Evolutionary conservation across 1,140 invertebrate genomes (phyloP).

Genomic region (Helicoverpa armigera): DNA sequence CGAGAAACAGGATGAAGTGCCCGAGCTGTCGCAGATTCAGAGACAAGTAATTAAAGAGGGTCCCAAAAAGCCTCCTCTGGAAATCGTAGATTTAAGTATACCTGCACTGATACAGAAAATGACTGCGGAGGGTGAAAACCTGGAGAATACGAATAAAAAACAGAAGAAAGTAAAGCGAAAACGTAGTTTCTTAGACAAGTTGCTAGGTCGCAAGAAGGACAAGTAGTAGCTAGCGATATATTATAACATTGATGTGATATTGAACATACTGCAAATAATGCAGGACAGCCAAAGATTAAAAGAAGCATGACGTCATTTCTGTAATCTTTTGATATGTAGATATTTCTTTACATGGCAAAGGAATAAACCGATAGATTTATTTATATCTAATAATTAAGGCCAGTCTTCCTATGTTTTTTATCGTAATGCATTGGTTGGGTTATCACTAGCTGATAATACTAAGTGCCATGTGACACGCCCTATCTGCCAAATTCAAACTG

Average conservation of each 20-base stretch:
- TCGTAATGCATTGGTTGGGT: conserved; percentile 81
- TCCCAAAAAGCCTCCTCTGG: conserved; percentile 64
- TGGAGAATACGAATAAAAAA: conserved; percentile 68
- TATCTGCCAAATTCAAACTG: conserved; percentile 64
- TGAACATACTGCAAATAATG: conserved; percentile 61
- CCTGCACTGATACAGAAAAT: conserved; percentile 81
- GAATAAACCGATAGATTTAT: conserved; percentile 58
- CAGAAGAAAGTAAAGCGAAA: conserved; percentile 81
- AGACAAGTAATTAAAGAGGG: conserved; percentile 72
- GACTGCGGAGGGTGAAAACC: conserved; percentile 71
- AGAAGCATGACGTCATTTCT: conserved; percentile 74
- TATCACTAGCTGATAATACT: conserved; percentile 79
- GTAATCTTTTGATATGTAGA: conserved; percentile 69
- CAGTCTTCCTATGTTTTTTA: conserved; percentile 77
- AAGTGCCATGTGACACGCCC: conserved; percentile 81
- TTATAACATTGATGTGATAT: conserved; percentile 61
- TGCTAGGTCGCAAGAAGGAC: conserved; percentile 80
- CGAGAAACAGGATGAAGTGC: conserved; percentile 77
- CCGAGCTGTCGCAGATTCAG: conserved; percentile 71
- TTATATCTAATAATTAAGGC: conserved; percentile 71
- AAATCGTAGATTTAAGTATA: conserved; percentile 75
- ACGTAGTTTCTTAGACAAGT: conserved; percentile 82
- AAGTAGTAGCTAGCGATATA: conserved; percentile 65
- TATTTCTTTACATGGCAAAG: conserved; percentile 64
- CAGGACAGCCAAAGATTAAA: conserved; percentile 78